These are phyloP conservation scores for Seira musarum DNA, from an alignment of 2,888 invertebrate species.

Conservation along the genomic window DNA sequence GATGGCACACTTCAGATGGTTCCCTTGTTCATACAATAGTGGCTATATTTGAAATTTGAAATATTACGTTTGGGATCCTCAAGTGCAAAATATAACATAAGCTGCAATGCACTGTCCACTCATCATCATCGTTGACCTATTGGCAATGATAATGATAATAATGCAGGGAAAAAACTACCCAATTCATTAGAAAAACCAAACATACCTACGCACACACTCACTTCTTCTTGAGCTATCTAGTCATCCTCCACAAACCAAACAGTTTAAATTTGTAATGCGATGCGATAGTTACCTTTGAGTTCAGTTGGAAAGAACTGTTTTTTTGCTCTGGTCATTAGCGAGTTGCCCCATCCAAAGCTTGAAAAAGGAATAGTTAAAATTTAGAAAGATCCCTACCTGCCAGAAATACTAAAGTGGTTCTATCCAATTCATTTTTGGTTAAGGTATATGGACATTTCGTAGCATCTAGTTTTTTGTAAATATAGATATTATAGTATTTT, in stretches of 20 bases:
- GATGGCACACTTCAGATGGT: too few relatives aligned
- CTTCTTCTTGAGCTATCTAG: not conserved
- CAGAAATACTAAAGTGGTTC: not conserved
- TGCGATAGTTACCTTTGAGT: too few relatives aligned
- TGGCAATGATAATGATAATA: not conserved
- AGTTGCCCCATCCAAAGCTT: conserved; percentile 5
- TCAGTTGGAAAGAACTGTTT: too few relatives aligned
- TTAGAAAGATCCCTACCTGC: not conserved
- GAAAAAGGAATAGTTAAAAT: not conserved
- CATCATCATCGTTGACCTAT: not conserved
- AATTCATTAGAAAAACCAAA: not conserved
- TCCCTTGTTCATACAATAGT: too few relatives aligned
- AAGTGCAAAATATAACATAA: not conserved
- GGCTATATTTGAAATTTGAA: too few relatives aligned
- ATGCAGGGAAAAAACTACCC: not conserved
- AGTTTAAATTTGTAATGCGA: too few relatives aligned
- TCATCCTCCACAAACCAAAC: not conserved
- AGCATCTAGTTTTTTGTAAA: too few relatives aligned
- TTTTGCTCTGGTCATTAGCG: conserved; percentile 11
- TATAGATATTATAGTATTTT: conserved; percentile 3
- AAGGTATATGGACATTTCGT: not conserved
- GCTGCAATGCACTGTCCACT: not conserved
- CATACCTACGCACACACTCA: not conserved
- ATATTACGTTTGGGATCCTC: too few relatives aligned
- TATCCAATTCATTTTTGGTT: not conserved